Percentiles rank a stretch among this genome's conserved stretches.
Evolutionary conservation across 2,888 invertebrate species (phyloP).

Genomic region (Anthophora plumipes): DNA sequence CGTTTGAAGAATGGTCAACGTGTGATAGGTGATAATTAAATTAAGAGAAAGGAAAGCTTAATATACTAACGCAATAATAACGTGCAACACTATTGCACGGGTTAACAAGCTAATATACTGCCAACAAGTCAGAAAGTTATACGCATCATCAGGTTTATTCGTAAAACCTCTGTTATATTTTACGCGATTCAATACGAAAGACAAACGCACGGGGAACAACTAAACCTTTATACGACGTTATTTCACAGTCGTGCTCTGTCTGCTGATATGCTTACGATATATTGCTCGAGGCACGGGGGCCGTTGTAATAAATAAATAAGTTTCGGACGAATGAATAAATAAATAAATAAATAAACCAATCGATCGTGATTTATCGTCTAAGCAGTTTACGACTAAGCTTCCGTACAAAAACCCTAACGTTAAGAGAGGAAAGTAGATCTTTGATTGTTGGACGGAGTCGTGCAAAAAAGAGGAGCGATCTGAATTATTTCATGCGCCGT

Average conservation of each 20-base stretch:
- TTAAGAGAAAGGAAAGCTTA: conserved; percentile 15
- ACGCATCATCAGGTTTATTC: too few species aligned
- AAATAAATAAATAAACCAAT: conserved; percentile 68
- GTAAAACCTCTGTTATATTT: too few species aligned
- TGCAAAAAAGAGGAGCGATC: conserved; percentile 69
- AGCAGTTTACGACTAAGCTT: conserved; percentile 64
- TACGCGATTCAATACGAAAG: conserved; percentile 19
- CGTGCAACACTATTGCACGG: conserved; percentile 4
- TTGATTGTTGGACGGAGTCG: conserved; percentile 73
- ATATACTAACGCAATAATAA: conserved; percentile 5
- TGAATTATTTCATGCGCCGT: conserved; percentile 26
- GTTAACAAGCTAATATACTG: background rate
- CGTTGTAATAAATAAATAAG: conserved; percentile 55
- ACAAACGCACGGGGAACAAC: conserved; percentile 26
- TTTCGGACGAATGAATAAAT: conserved; percentile 37
- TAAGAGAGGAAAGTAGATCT: conserved; percentile 65
- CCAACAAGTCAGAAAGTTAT: conserved; percentile 17
- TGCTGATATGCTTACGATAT: conserved; percentile 72
- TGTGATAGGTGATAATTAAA: conserved; percentile 25
- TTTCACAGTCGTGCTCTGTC: conserved; percentile 32
- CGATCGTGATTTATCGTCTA: conserved; percentile 57
- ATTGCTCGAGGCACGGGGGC: conserved; percentile 60
- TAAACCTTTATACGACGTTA: conserved; percentile 23
- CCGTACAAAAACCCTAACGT: conserved; percentile 68
- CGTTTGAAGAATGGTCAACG: conserved; percentile 30